Percentiles rank a stretch among this genome's conserved stretches.
Conservation (phyloP, 2,797 vertebrate species). For the Eulemur mongoz region DNA sequence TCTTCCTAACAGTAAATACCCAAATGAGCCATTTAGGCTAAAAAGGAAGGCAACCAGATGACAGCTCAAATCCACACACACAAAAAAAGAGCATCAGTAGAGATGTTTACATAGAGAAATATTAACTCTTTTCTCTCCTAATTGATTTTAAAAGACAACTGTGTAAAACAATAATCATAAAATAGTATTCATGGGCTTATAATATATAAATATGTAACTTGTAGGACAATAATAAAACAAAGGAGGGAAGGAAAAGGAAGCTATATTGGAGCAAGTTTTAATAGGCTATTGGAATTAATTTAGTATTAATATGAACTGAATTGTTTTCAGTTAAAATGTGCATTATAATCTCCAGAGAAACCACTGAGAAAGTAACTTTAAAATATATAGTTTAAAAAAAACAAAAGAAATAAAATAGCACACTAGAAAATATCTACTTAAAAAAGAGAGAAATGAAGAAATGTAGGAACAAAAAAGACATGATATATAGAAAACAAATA, state of each 20-base stretch:
- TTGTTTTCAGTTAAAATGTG: not conserved
- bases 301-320: not conserved
- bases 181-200: not conserved
- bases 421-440: not conserved
- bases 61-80: not conserved
- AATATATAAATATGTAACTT: not conserved
- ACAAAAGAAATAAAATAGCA: not conserved
- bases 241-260: not conserved
- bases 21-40: not conserved
- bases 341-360: not conserved
- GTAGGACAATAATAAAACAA: not conserved
- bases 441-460: not conserved
- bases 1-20: not conserved
- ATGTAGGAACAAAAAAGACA: not conserved
- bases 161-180: not conserved
- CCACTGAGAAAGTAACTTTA: not conserved
- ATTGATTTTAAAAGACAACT: not conserved
- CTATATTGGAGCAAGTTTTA: not conserved
- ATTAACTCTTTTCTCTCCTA: not conserved
- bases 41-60: not conserved
- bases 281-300: not conserved
- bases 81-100: not conserved
- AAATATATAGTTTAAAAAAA: not conserved
- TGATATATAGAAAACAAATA: not conserved
- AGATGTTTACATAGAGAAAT: not conserved